These are phyloP conservation scores for Spatulosminthurus flaviceps DNA, from an alignment of 2,888 invertebrate genomes.

Conservation along the genomic window DNA sequence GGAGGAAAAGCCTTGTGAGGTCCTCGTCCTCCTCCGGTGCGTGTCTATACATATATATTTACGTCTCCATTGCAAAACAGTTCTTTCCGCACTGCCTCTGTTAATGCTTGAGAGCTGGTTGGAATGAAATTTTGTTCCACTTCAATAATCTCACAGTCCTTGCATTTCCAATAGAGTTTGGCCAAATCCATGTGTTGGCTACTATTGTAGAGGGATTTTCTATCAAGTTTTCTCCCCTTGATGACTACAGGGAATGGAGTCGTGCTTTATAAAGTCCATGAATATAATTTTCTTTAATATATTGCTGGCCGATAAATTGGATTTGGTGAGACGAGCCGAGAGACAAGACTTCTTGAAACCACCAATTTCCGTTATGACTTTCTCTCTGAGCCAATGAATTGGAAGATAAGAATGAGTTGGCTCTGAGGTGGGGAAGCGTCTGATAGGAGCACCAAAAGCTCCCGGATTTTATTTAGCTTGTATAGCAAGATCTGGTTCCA, in stretches of 20 bases:
- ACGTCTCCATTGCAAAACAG: too few species aligned
- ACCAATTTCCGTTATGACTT: constrained; percentile 53
- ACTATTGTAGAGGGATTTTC: neutral
- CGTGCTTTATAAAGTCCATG: constrained; percentile 12
- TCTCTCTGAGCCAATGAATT: constrained; percentile 38
- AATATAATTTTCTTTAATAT: constrained; percentile 26
- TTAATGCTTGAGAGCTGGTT: neutral
- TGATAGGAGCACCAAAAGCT: neutral
- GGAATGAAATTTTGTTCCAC: neutral
- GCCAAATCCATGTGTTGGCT: neutral
- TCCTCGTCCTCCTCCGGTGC: too few species aligned
- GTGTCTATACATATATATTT: too few species aligned
- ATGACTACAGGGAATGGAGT: constrained; percentile 5
- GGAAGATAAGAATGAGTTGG: constrained; percentile 2
- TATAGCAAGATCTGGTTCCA: neutral
- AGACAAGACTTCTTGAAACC: constrained; percentile 33
- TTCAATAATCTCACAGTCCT: neutral
- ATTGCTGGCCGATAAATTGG: constrained; percentile 41
- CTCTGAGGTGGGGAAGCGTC: neutral
- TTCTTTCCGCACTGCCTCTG: too few species aligned
- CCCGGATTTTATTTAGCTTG: neutral
- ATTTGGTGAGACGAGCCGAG: constrained; percentile 45
- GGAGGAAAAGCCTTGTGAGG: neutral
- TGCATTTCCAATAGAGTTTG: neutral
- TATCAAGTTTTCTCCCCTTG: neutral